phyloP scores from a whole-genome alignment of 2,113 vertebrate species.

The Empidonax traillii region DNA sequence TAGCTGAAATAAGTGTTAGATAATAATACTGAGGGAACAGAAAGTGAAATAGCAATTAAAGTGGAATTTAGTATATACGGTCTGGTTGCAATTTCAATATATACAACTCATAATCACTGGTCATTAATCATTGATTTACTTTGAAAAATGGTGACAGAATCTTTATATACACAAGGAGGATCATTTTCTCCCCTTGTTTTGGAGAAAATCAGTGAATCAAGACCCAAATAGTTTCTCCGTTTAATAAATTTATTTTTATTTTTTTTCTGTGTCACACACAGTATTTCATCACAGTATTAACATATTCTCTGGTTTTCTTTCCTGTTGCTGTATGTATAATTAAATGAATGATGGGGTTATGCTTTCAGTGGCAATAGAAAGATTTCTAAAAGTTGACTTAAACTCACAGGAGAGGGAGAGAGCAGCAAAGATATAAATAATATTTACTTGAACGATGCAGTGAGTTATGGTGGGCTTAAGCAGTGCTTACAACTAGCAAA shows the following conservation, averaged over 20 bases:
- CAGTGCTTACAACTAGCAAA: constrained; percentile 56
- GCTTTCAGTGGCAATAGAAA: not conserved
- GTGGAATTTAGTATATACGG: not conserved
- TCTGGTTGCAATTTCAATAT: not conserved
- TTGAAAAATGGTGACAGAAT: not conserved
- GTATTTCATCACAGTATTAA: not conserved
- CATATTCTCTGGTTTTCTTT: not conserved
- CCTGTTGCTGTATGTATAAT: constrained; percentile 14
- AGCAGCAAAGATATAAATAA: constrained; percentile 22
- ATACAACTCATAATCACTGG: not conserved
- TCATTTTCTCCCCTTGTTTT: not conserved
- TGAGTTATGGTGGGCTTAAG: constrained; percentile 38
- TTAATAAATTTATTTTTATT: not conserved
- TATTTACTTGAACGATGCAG: constrained; percentile 58
- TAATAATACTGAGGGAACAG: not conserved
- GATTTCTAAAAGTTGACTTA: constrained; percentile 23
- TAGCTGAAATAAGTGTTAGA: not conserved
- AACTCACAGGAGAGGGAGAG: constrained; percentile 29
- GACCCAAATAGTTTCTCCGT: not conserved
- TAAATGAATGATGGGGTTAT: not conserved
- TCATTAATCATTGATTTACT: not conserved
- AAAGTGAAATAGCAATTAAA: not conserved
- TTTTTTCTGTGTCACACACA: not conserved
- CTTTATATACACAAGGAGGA: not conserved
- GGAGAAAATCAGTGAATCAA: not conserved